phyloP scores from a whole-genome alignment of 2,113 vertebrate genomes.

The Psittacula cyanocephala region DNA sequence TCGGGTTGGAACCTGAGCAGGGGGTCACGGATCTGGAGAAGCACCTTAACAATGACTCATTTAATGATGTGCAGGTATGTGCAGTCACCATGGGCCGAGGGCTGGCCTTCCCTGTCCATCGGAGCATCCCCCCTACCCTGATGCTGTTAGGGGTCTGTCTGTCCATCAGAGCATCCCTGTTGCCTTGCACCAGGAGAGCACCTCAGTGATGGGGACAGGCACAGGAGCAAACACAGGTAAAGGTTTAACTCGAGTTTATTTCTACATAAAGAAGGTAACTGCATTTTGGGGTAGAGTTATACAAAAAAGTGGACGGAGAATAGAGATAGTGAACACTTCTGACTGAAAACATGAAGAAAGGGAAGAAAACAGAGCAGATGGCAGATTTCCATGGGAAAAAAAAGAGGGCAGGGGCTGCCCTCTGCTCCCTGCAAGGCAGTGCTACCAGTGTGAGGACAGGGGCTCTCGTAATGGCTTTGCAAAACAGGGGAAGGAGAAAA shows the following conservation, averaged over 20 bases:
- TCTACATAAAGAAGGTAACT: background rate
- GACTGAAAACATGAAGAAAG: background rate
- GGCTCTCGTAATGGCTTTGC: background rate
- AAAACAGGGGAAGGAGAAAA: background rate
- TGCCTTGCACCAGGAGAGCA: background rate
- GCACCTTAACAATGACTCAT: background rate
- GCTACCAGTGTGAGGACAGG: background rate
- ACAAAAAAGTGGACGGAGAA: background rate
- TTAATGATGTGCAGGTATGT: background rate
- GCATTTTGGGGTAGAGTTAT: background rate
- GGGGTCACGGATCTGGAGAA: background rate
- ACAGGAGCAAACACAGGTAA: background rate
- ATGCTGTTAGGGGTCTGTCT: background rate
- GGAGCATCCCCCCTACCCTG: background rate
- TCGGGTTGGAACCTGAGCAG: fast-evolving
- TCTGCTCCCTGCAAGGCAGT: background rate
- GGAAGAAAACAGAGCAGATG: background rate
- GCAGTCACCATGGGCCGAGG: background rate
- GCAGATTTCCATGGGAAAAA: background rate
- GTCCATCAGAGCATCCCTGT: background rate
- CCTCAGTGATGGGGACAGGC: background rate
- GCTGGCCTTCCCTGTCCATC: background rate
- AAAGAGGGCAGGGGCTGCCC: background rate
- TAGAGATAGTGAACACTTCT: background rate
- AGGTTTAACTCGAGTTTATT: constrained; percentile 20